Evolutionary conservation across 2,888 invertebrate genomes (phyloP), one percentile per base, ranked within the genome.

Genomic region (Caprella mutica): DNA sequence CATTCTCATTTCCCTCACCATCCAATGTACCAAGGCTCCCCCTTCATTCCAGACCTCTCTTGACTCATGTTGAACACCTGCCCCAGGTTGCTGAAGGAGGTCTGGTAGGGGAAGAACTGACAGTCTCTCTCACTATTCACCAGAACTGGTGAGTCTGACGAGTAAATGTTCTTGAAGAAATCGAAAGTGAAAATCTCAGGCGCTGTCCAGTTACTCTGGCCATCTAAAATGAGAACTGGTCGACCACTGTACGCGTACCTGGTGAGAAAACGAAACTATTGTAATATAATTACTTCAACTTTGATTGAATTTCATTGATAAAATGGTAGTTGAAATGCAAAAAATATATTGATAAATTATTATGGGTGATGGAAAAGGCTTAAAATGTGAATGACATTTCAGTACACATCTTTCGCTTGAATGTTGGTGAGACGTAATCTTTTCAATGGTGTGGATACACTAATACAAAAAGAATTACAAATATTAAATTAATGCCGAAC

Each of bases 41-140:
- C 48, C 30, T 77, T 75, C 65, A 84, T 72, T 53, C 79, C 75
- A 0, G 88, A 83, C 58, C 91, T 76, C 5, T 78, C 78, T 8
- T 75, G 73, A 29, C 81, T 81, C 89, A 93, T 92, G 54, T 79
- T 77, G 65, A 96, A 82, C 1, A 89, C 91, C 62, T 94, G 86
- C 50, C 78, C 76, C 1, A 96, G 76, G 44, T 80, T 82, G 29
- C 74, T 76, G 68, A 94, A 86, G 33, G 87, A 86, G 0, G 92
- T 92, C 73, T 86, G 70, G 73, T 96, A 96, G 0, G 93, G 88
- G 71, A 96, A 89, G 74, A 92, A 96, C 72, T 93, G 93, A 68
- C 94, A 96, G 66, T 83, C 82, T 38, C 76, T 77, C 29, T 77
- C 75, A 9, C 68, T 63, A 73, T 93, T 92, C 55, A 55, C 58